These are phyloP conservation scores for Apamea sordens DNA, from an alignment of 2,888 invertebrate species.

Conservation along the genomic window DNA sequence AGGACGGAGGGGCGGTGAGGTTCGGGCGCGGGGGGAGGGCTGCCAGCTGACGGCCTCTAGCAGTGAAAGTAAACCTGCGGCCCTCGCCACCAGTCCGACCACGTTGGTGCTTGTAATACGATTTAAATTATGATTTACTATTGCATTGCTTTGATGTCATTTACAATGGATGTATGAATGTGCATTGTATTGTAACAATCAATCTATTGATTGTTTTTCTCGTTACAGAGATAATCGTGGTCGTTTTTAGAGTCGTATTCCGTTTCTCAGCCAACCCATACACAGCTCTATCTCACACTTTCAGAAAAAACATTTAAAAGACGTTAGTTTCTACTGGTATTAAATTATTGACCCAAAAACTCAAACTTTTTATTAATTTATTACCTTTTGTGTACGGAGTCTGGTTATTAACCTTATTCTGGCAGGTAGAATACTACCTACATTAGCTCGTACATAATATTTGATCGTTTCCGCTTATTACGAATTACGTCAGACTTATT, in stretches of 20 bases:
- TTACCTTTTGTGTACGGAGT: conserved; percentile 47
- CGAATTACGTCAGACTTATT: conserved; percentile 62
- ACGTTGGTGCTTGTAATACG: conserved; percentile 68
- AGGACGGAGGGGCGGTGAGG: conserved; percentile 62
- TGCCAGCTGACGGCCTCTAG: conserved; percentile 88
- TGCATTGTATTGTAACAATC: conserved; percentile 59
- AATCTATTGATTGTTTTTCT: conserved; percentile 56
- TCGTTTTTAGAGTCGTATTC: conserved; percentile 39
- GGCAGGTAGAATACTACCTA: conserved; percentile 40
- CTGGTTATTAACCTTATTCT: conserved; percentile 64
- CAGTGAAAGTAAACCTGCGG: conserved; percentile 88
- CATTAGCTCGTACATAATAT: conserved; percentile 49
- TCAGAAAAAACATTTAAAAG: conserved; percentile 12
- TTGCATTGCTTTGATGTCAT: conserved; percentile 67
- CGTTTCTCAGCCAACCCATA: conserved; percentile 37
- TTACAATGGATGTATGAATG: conserved; percentile 58
- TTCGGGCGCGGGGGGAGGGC: conserved; percentile 66
- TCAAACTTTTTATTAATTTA: conserved; percentile 34
- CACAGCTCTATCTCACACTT: conserved; percentile 22
- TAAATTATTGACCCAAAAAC: conserved; percentile 29
- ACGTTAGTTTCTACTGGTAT: conserved; percentile 2
- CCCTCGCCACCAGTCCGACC: conserved; percentile 73
- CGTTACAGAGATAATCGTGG: conserved; percentile 33
- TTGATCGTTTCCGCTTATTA: conserved; percentile 63
- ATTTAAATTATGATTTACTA: conserved; percentile 73